phyloP scores from a whole-genome alignment of 1,140 invertebrate species.

The Penaeus japonicus region DNA sequence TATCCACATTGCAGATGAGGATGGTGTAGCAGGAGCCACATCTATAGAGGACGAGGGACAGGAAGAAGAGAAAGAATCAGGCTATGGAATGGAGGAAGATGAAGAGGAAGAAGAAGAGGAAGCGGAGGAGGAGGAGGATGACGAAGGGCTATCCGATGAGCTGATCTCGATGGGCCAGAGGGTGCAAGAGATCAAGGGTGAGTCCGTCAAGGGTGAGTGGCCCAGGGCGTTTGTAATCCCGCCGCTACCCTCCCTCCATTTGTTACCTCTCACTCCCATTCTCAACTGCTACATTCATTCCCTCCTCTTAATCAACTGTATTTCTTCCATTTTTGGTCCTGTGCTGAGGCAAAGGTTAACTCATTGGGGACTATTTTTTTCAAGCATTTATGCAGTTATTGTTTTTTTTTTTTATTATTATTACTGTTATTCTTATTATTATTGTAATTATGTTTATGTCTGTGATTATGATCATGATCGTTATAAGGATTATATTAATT shows the following conservation, averaged over 20 bases:
- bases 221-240: not conserved
- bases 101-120: conserved; percentile 33
- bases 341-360: too few species aligned
- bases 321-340: not conserved
- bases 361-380: too few species aligned
- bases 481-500: too few species aligned
- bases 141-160: conserved; percentile 36
- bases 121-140: conserved; percentile 23
- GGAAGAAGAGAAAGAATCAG: not conserved
- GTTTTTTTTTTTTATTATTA: too few species aligned
- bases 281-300: not conserved
- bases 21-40: not conserved
- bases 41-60: not conserved
- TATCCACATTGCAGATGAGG: not conserved
- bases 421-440: too few species aligned
- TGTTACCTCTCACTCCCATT: not conserved
- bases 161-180: conserved; percentile 42
- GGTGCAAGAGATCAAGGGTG: conserved; percentile 55
- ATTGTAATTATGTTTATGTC: too few species aligned
- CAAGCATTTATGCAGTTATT: too few species aligned
- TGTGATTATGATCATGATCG: too few species aligned
- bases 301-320: not conserved
- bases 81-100: not conserved
- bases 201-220: conserved; percentile 55
- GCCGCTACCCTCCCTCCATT: not conserved